Percentiles rank a stretch among this genome's conserved stretches.
These are phyloP conservation scores for Argynnis bischoffii DNA, from an alignment of 2,888 invertebrate genomes.

Conservation along the genomic window DNA sequence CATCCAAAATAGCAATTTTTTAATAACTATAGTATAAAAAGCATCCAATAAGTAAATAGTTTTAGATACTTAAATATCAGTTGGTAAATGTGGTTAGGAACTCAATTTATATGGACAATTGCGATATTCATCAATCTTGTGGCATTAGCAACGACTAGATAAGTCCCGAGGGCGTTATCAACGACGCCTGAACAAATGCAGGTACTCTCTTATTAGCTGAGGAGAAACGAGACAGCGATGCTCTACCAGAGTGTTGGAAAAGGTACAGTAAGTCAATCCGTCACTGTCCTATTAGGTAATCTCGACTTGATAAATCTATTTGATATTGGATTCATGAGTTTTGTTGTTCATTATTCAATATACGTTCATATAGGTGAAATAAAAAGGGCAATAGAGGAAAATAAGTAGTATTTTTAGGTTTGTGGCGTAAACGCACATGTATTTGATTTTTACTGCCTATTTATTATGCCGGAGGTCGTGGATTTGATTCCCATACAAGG, in stretches of 20 bases:
- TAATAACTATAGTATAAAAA: not conserved
- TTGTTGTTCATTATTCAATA: conserved; percentile 60
- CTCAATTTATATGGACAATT: conserved; percentile 44
- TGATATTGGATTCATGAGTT: conserved; percentile 65
- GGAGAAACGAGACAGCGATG: conserved; percentile 50
- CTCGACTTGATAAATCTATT: conserved; percentile 75
- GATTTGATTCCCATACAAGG: no score
- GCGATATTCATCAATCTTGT: conserved; percentile 68
- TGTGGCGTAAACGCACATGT: no score
- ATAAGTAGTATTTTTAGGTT: no score
- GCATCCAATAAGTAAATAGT: conserved; percentile 1
- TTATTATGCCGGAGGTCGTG: no score
- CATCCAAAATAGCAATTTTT: no score
- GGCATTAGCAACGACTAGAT: conserved; percentile 74
- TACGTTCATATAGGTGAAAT: no score
- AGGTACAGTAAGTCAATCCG: conserved; percentile 69
- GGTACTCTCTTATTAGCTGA: conserved; percentile 72
- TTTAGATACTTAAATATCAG: conserved; percentile 8
- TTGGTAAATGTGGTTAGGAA: conserved; percentile 23
- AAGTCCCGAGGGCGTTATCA: conserved; percentile 64
- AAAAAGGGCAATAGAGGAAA: no score
- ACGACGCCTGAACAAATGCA: conserved; percentile 74
- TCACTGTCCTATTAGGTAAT: conserved; percentile 78
- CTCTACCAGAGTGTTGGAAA: conserved; percentile 44
- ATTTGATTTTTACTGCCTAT: no score